Percentiles rank a stretch among this genome's conserved stretches.
These are phyloP conservation scores for Nasalis larvatus DNA, from an alignment of 2,113 vertebrate genomes.

Conservation along the genomic window DNA sequence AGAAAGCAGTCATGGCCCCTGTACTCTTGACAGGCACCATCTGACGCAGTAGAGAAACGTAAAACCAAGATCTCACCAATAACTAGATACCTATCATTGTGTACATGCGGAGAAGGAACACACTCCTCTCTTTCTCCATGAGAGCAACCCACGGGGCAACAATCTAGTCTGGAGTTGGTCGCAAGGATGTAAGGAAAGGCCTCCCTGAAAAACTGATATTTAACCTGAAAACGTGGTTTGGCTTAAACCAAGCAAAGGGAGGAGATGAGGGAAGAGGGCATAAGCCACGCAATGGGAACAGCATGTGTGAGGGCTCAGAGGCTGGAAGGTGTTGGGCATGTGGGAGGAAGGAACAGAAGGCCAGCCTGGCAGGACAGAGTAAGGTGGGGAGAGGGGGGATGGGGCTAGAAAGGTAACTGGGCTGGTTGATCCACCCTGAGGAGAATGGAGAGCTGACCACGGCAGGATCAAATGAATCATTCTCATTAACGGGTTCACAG, in stretches of 20 bases:
- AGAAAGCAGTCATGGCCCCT: background rate
- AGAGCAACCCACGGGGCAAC: background rate
- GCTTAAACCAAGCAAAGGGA: background rate
- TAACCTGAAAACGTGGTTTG: background rate
- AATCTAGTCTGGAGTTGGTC: background rate
- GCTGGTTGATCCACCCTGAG: no score
- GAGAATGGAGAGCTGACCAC: background rate
- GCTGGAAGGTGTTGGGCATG: background rate
- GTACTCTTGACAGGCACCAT: background rate
- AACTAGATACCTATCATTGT: background rate
- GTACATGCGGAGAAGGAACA: background rate
- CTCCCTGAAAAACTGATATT: background rate
- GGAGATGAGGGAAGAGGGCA: rapidly evolving
- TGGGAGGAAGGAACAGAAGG: background rate
- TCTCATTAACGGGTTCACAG: background rate
- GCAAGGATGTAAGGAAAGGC: background rate
- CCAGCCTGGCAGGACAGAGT: background rate
- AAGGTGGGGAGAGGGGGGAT: background rate
- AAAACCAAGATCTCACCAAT: background rate
- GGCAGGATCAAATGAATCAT: background rate
- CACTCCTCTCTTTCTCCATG: background rate
- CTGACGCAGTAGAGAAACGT: rapidly evolving
- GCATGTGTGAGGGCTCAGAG: background rate
- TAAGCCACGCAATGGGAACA: background rate
- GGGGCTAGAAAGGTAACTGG: background rate